Base-by-base conservation (phyloP, 64 coral and sea anemone genomes). In the Pocillopora verrucosa region DNA sequence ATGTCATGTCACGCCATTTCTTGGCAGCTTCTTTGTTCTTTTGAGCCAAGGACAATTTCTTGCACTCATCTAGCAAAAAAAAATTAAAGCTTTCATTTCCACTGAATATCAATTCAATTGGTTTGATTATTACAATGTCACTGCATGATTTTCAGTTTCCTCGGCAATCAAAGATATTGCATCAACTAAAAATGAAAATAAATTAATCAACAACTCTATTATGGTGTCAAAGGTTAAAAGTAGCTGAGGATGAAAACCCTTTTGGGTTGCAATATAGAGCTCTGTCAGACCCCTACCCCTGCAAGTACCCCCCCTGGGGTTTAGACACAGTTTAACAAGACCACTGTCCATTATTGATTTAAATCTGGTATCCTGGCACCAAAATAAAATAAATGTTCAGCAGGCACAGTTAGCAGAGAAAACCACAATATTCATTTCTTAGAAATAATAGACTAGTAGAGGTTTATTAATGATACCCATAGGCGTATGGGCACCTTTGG, bases 11-110 rank as follows among this genome's bases (percentile, higher is more conserved):
- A 60, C 80, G 78, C 88, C 88, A 89, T 56, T 81, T 89, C 10
- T 73, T 80, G 37, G 88, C 76, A 65, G 88, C 88, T 51, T 80
- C 76, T 89, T 80, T 89, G 78, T 89, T 89, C 56, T 65, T 89
- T 80, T 89, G 59, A 45, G 60, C 25, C 77, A 89, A 89, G 41
- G 88, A 80, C 75, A 89, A 78, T 65, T 89, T 80, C 76, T 76
- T 89, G 76, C 88, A 89, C 78, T 89, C 88, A 65, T 89, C 88
- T 89, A 17, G 56, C 17, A 35, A 80, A 69, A 65, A 74, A 62
- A 56, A 77, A 88, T 22, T 41, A 77, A 60, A 79, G n/a, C 10
- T 24, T 58, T 24, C 78, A 84, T 34, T 24, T 65, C 61, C 61
- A 65, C 24, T 79, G 51, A 79, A 63, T 20, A 79, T n/a, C 6